These are phyloP conservation scores for Coregonus sp. DNA, from an alignment of 2,797 vertebrate genomes.

Conservation along the genomic window DNA sequence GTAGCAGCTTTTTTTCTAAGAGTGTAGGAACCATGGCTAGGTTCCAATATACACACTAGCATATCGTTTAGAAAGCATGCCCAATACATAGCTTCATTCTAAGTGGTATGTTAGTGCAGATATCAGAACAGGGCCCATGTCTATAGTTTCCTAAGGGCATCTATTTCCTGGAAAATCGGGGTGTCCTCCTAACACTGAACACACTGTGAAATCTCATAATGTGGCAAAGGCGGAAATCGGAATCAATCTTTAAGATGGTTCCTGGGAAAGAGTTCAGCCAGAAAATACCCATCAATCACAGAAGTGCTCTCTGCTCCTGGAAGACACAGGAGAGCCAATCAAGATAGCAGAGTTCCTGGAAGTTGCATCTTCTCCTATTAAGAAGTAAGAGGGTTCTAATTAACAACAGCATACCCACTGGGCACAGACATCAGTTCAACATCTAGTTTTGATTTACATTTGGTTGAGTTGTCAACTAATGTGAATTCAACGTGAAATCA, in stretches of 20 bases:
- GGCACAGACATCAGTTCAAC: no score
- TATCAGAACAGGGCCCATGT: background rate
- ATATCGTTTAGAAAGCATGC: background rate
- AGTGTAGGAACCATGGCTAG: background rate
- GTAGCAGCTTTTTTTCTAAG: no score
- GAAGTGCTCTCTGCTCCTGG: background rate
- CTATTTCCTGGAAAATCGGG: background rate
- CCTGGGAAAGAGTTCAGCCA: background rate
- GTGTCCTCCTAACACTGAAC: background rate
- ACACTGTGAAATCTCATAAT: background rate
- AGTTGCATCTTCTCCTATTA: background rate
- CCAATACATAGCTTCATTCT: background rate
- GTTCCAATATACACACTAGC: background rate
- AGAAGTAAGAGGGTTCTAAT: background rate
- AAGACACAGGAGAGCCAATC: background rate
- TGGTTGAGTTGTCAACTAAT: no score
- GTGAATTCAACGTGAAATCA: no score
- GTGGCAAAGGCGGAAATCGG: background rate
- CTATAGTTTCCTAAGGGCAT: background rate
- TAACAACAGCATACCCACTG: background rate
- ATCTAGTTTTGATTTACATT: no score
- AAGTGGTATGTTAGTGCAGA: background rate
- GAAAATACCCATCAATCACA: background rate
- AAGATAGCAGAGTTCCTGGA: background rate
- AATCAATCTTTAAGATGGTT: background rate